phyloP scores from a whole-genome alignment of 2,888 invertebrate genomes.

The Cataglyphis albicans region DNA sequence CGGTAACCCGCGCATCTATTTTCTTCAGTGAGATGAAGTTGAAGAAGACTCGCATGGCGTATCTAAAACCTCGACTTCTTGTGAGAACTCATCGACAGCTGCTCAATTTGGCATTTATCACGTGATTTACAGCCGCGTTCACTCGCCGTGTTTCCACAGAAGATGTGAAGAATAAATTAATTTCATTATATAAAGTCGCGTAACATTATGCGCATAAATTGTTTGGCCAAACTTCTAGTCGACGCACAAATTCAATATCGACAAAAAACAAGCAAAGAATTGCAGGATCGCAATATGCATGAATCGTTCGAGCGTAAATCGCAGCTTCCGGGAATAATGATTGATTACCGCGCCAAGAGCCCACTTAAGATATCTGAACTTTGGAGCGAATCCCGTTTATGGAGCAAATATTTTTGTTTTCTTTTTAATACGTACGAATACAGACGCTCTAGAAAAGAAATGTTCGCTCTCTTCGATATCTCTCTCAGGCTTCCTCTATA shows the following conservation, averaged over 20 bases:
- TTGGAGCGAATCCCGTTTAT: slow-evolving; percentile 50
- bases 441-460: background rate
- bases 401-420: background rate
- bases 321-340: slow-evolving; percentile 62
- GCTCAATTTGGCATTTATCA: slow-evolving; percentile 65
- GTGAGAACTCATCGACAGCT: slow-evolving; percentile 50
- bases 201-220: slow-evolving; percentile 22
- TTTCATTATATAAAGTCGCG: slow-evolving; percentile 14
- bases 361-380: slow-evolving; percentile 60
- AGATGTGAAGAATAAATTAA: slow-evolving; percentile 25
- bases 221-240: background rate
- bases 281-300: slow-evolving; percentile 59
- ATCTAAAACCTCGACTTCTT: slow-evolving; percentile 55
- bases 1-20: slow-evolving; percentile 50
- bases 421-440: background rate
- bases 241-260: background rate
- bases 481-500: slow-evolving; percentile 38
- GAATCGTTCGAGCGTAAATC: slow-evolving; percentile 56
- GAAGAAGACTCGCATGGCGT: background rate
- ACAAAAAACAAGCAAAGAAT: background rate
- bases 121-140: slow-evolving; percentile 65
- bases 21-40: slow-evolving; percentile 31
- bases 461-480: slow-evolving; percentile 11
- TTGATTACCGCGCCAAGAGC: slow-evolving; percentile 70
- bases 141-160: slow-evolving; percentile 33